Conservation (phyloP, 2,113 vertebrate species). For the Acinonyx jubatus region DNA sequence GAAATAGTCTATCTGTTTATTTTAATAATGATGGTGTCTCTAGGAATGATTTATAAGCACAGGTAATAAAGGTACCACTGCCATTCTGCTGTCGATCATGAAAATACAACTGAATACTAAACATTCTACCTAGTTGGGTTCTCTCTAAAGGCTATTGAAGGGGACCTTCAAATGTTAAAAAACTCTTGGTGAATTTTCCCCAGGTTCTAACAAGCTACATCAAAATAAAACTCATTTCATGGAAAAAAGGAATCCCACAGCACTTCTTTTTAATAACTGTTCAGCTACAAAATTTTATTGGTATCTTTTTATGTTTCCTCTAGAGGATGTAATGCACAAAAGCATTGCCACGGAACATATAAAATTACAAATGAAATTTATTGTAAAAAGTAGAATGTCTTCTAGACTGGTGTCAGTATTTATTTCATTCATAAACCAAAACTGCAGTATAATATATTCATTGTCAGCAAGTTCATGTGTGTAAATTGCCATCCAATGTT, state of each 20-base stretch:
- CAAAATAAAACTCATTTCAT: conserved; percentile 80
- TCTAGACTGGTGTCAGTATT: conserved; percentile 90
- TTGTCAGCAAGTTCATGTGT: conserved; percentile 88
- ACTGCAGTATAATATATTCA: conserved; percentile 88
- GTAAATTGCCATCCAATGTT: conserved; percentile 88
- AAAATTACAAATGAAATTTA: conserved; percentile 98
- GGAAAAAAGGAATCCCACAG: conserved; percentile 86
- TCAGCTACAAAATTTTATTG: conserved; percentile 98
- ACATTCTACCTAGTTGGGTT: not conserved
- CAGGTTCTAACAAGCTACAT: conserved; percentile 69
- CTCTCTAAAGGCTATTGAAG: conserved; percentile 54
- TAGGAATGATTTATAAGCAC: not conserved
- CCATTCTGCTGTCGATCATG: not conserved
- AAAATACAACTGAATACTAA: not conserved
- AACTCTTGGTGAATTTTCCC: not conserved
- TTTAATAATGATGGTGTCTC: not conserved
- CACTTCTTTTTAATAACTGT: conserved; percentile 97
- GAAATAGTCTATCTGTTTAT: not conserved
- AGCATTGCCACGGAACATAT: conserved; percentile 97
- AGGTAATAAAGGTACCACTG: not conserved
- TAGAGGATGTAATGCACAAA: conserved; percentile 95
- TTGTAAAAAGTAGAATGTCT: conserved; percentile 92
- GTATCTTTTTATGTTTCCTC: conserved; percentile 94
- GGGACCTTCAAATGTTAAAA: conserved; percentile 20
- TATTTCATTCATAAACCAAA: conserved; percentile 91